Evolutionary conservation across 2,797 vertebrate genomes (phyloP).

Genomic region (Lemur catta): DNA sequence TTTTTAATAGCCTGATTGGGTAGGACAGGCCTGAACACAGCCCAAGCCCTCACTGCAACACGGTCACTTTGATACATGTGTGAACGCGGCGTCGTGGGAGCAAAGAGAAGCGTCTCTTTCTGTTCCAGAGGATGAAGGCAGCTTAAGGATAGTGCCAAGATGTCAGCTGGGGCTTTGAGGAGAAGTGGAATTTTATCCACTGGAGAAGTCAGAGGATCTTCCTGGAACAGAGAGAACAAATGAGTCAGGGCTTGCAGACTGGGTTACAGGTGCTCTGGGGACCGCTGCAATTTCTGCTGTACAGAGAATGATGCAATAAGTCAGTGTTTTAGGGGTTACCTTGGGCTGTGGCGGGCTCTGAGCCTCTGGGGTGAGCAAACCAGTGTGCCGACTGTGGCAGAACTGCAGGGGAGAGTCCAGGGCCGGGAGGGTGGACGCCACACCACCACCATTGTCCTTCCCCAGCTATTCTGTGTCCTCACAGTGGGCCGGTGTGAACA

Average conservation of each 20-base stretch:
- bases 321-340: not conserved
- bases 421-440: no score
- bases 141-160: not conserved
- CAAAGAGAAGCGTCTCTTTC: not conserved
- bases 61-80: not conserved
- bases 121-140: not conserved
- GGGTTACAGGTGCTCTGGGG: accelerated
- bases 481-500: accelerated
- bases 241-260: not conserved
- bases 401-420: not conserved
- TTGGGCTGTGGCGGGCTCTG: accelerated
- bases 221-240: not conserved
- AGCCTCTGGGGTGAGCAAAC: not conserved
- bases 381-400: not conserved
- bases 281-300: not conserved
- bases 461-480: no score
- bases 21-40: not conserved
- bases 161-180: not conserved
- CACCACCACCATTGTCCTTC: accelerated
- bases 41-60: not conserved
- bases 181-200: not conserved
- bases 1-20: not conserved
- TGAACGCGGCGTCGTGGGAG: not conserved
- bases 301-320: not conserved
- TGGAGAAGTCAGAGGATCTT: not conserved